phyloP scores from a whole-genome alignment of 2,113 vertebrate genomes.

The Phyllostomus discolor region DNA sequence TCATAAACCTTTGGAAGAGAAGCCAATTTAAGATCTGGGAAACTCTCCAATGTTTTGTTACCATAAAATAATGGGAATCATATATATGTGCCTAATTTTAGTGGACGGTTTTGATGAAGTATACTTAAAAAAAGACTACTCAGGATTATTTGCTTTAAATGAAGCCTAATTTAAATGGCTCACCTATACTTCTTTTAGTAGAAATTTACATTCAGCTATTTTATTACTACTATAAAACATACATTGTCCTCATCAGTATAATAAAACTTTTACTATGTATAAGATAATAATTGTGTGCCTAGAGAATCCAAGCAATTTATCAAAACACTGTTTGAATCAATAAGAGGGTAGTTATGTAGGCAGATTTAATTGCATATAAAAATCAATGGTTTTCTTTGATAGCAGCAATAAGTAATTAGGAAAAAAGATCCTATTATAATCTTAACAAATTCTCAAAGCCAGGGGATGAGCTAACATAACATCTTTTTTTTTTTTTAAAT shows the following conservation, averaged over 20 bases:
- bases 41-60: not conserved
- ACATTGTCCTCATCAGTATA: not conserved
- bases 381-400: constrained; percentile 7
- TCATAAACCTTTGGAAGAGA: not conserved
- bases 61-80: not conserved
- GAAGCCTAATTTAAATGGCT: not conserved
- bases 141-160: constrained; percentile 15
- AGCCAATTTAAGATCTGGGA: not conserved
- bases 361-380: not conserved
- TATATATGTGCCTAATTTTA: not conserved
- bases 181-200: not conserved
- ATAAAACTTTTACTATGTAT: not conserved
- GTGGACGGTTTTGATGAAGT: not conserved
- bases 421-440: not conserved
- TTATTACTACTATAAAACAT: not conserved
- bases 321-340: not conserved
- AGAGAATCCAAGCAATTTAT: constrained; percentile 7
- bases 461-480: not conserved
- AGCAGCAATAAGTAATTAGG: not conserved
- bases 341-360: not conserved
- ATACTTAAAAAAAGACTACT: not conserved
- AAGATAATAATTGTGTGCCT: not conserved
- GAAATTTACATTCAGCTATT: not conserved
- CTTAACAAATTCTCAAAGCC: not conserved
- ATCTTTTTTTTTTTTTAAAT: too few relatives aligned